These are phyloP conservation scores for Diuraphis noxia DNA, from an alignment of 1,140 invertebrate species.

Conservation along the genomic window DNA sequence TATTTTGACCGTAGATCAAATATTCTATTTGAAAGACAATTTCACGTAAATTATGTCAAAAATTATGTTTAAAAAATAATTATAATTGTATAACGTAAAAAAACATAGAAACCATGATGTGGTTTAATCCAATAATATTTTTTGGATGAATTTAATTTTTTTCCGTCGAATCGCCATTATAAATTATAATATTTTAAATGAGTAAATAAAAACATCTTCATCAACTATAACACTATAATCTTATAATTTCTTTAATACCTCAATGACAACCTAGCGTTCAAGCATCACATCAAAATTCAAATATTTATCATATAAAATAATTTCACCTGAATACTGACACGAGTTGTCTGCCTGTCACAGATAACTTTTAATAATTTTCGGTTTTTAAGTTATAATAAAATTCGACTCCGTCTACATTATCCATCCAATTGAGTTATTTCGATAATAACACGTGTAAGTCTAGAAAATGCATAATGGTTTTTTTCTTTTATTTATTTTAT, in stretches of 20 bases:
- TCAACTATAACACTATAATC: neutral
- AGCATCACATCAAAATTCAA: neutral
- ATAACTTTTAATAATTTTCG: neutral
- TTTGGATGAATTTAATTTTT: neutral
- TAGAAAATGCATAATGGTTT: neutral
- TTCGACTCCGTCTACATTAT: neutral
- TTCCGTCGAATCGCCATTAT: neutral
- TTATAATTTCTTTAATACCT: neutral
- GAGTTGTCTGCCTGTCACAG: neutral
- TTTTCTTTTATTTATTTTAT: neutral
- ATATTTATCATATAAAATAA: neutral
- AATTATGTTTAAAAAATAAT: neutral
- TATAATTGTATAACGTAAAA: neutral
- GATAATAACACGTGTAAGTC: neutral
- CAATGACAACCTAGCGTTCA: neutral
- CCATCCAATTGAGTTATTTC: neutral
- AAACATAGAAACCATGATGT: neutral
- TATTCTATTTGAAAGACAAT: neutral
- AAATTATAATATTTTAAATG: neutral
- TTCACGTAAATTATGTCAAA: neutral
- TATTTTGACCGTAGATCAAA: neutral
- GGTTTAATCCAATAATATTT: neutral
- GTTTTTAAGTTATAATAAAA: neutral
- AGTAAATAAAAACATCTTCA: neutral
- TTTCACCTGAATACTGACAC: neutral